Evolutionary conservation across 1,140 invertebrate genomes (phyloP), one percentile per base, ranked within the genome.

Genomic region (Nasonia vitripennis): DNA sequence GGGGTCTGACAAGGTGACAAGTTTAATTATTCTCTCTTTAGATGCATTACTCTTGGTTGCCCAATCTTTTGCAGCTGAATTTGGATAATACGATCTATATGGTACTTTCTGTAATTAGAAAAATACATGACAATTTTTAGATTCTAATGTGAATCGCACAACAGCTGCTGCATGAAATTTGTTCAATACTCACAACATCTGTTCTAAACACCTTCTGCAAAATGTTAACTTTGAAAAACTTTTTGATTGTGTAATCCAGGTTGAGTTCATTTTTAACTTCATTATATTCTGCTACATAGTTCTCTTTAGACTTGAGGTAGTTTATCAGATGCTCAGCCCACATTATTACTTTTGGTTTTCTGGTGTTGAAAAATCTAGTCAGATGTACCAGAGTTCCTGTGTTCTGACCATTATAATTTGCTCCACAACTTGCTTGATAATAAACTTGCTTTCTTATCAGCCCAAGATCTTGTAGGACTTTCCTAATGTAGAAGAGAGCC

Each of bases 401-500:
- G 31, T 86, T 86, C 84, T 92, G 94, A 17, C 94, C 94, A 81
- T 90, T 92, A 62, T 90, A 92, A 70, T 93, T 91, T 86, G 91
- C 89, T 10, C 91, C 90, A 23, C 85, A 85, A 67, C 88, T 90
- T 86, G 92, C 93, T 86, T 93, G 91, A 87, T 93, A 91, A 86
- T 92, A 92, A 83, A 94, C 91, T 89, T 97, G 96, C 89, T 96
- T 96, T 4, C 93, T 95, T 20, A 97, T 95, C 6, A 97, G 89
- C 77, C 95, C 94, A 37, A 95, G 90, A 17, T 94, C 90, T n/a
- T 94, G 84, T 12, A 97, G 91, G 81, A 91, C 89, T 90, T 96
- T 96, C 68, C 95, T 90, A 81, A 95, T 94, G 89, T 97, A 96
- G 92, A 96, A 96, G 67, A 96, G 90, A 3, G 93, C 93, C 90